Conservation (phyloP, 2,113 vertebrate species). For the Sterna hirundo region DNA sequence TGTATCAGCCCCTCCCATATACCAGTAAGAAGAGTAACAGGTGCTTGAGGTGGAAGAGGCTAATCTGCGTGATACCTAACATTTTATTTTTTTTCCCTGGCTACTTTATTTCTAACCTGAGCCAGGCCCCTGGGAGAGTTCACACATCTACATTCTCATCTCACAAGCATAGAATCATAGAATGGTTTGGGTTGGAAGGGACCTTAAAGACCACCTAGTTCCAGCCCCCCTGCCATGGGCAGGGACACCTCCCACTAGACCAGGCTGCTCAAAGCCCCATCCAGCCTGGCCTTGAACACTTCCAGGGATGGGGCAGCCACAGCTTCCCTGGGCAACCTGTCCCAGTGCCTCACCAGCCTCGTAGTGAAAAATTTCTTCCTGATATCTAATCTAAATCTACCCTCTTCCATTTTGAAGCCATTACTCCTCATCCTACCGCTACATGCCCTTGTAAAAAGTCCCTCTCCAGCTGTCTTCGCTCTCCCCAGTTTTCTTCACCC, state of each 20-base stretch:
- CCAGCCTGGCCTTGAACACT: background rate
- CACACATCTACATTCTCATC: no score
- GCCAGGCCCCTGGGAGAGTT: no score
- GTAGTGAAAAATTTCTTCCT: background rate
- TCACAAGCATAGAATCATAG: background rate
- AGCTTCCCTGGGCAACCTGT: background rate
- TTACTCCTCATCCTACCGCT: background rate
- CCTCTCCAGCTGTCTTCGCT: background rate
- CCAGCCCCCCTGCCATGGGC: no score
- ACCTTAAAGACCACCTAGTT: background rate
- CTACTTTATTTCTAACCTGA: background rate
- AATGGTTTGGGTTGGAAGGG: background rate
- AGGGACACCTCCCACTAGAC: background rate
- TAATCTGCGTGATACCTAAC: background rate
- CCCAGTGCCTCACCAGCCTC: background rate
- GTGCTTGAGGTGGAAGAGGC: background rate
- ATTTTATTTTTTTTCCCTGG: background rate
- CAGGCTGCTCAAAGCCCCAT: no score
- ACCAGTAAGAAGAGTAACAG: background rate
- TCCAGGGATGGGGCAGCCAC: background rate
- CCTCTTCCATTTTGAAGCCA: background rate
- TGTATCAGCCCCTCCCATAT: background rate
- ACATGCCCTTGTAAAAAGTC: background rate
- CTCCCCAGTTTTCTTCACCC: background rate
- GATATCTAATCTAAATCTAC: background rate